Conservation (phyloP, 2,797 vertebrate species). For the Aplochiton taeniatus region DNA sequence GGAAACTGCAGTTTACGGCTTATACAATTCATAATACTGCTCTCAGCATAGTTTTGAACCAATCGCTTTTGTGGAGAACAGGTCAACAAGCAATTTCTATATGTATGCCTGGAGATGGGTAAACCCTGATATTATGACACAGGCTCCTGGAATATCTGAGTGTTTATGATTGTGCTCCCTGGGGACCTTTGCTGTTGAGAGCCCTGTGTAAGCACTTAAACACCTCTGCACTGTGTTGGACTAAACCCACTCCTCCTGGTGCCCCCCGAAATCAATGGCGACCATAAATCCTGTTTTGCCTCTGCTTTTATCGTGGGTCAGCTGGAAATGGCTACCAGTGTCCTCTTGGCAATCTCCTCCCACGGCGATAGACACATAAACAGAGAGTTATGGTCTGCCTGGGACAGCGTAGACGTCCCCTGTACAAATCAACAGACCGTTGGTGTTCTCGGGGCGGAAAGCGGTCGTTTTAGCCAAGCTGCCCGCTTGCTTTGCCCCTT, state of each 20-base stretch:
- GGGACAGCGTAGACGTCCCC: constrained; percentile 17
- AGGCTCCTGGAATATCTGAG: background rate
- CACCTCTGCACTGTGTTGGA: constrained; percentile 22
- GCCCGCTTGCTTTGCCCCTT: background rate
- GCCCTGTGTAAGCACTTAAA: constrained; percentile 7
- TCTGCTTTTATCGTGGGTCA: constrained; percentile 44
- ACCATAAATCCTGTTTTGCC: constrained; percentile 49
- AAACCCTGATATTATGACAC: background rate
- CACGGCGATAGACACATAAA: constrained; percentile 35
- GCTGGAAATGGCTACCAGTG: constrained; percentile 30
- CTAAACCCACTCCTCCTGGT: constrained; percentile 24
- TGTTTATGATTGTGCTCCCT: background rate
- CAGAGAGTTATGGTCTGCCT: constrained; percentile 40
- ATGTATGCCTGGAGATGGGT: too few species aligned
- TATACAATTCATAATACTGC: too few species aligned
- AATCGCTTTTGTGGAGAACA: background rate
- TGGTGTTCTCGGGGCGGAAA: constrained; percentile 11
- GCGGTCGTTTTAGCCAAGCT: constrained; percentile 3
- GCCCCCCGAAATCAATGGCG: constrained; percentile 26
- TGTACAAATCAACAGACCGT: constrained; percentile 6
- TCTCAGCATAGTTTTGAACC: too few species aligned
- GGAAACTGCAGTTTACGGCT: too few species aligned
- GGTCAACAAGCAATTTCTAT: too few species aligned
- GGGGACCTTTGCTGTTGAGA: background rate
- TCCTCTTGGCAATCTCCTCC: constrained; percentile 43